Evolutionary conservation across 35 echinoderm and acorn worm genomes (phyloP), one percentile per base, ranked within the genome.

Genomic region (Eucidaris tribuloides): DNA sequence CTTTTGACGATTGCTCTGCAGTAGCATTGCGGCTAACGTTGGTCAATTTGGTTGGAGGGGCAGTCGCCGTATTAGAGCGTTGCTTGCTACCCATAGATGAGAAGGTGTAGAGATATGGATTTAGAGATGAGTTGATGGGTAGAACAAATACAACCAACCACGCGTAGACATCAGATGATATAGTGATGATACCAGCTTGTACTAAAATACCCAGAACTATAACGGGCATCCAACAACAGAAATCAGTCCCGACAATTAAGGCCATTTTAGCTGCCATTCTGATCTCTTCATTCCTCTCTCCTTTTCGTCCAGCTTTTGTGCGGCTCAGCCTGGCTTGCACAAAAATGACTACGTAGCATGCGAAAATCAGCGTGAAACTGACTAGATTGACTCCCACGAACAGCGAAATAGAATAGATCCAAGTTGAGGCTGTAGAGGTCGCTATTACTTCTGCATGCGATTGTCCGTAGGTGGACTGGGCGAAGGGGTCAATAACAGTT

Each of bases 31-130:
- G n/a, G n/a, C n/a, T n/a, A n/a, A n/a, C n/a, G n/a, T n/a, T n/a
- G n/a, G n/a, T n/a, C n/a, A n/a, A n/a, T n/a, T n/a, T n/a, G n/a
- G n/a, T n/a, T n/a, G n/a, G n/a, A n/a, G n/a, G n/a, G n/a, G n/a
- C n/a, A n/a, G n/a, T n/a, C n/a, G n/a, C n/a, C n/a, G n/a, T n/a
- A n/a, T n/a, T n/a, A n/a, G n/a, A n/a, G n/a, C n/a, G n/a, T n/a
- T n/a, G n/a, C n/a, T n/a, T n/a, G n/a, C n/a, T n/a, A n/a, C n/a
- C n/a, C n/a, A n/a, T n/a, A n/a, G n/a, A n/a, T n/a, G n/a, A n/a
- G n/a, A n/a, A n/a, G n/a, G 90, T 92, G 45, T 87, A 92, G 9
- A 92, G 68, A 81, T 81, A 86, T 2, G 90, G 90, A 70, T 92
- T 92, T 5, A 92, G 43, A 2, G 90, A 70, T 0, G 83, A 86